phyloP scores from a whole-genome alignment of 1,140 invertebrate genomes.

The Luehdorfia chinensis region DNA sequence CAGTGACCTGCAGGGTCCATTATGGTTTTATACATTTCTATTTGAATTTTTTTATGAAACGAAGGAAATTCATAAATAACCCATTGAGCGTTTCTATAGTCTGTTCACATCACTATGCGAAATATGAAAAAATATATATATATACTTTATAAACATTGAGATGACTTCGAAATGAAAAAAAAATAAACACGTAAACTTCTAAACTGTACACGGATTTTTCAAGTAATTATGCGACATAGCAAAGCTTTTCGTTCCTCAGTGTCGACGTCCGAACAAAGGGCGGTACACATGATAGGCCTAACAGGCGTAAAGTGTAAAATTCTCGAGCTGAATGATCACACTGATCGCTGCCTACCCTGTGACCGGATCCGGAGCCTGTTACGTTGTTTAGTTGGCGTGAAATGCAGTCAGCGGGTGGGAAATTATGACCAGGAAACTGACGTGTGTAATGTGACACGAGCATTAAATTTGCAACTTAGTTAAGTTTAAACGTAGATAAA shows the following conservation, averaged over 20 bases:
- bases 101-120: no score
- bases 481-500: neutral
- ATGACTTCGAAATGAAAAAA: no score
- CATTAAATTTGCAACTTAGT: slow-evolving; percentile 18
- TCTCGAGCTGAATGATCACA: slow-evolving; percentile 37
- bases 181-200: no score
- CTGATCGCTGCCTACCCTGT: slow-evolving; percentile 11
- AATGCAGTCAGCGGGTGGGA: slow-evolving; percentile 44
- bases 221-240: slow-evolving; percentile 14
- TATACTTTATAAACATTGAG: no score
- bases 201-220: no score
- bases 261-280: slow-evolving; percentile 49
- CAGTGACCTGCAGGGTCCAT: no score
- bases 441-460: neutral
- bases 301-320: slow-evolving; percentile 60
- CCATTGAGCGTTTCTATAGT: no score
- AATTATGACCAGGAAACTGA: slow-evolving; percentile 39
- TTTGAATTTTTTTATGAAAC: no score
- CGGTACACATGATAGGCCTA: slow-evolving; percentile 49
- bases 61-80: no score
- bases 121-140: no score
- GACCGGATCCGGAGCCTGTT: slow-evolving; percentile 5
- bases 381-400: slow-evolving; percentile 34
- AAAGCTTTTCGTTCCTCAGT: slow-evolving; percentile 15
- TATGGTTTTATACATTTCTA: no score